Evolutionary conservation across 2,888 invertebrate species (phyloP), one percentile per base, ranked within the genome.

Genomic region (Hydriomena furcata): DNA sequence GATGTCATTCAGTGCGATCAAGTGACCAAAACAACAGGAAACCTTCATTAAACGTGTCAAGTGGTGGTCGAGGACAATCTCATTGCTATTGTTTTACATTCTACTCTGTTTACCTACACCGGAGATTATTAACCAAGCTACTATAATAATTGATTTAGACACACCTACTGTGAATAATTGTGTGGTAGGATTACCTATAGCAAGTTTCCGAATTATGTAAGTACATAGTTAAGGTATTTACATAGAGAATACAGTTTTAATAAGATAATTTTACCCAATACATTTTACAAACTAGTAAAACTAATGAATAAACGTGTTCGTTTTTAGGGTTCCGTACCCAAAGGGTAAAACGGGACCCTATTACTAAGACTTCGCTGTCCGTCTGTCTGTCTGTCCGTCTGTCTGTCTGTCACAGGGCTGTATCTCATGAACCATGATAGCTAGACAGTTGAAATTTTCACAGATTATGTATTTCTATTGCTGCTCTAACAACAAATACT

Each of bases 21-120:
- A 62, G 61, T 52, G 63, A 62, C 63, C 64, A 62, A 59, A 63
- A 65, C 57, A 71, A 76, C 77, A 76, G 77, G 77, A 77, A 76
- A 66, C 63, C 59, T 71, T 72, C 66, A 64, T 73, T 73, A 72
- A 73, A 42, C 65, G 58, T 63, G 61, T 55, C 61, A 56, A 61
- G 62, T 58, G 65, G 63, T 34, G 48, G 44, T 28, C 50, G 45
- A 59, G 57, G 47, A 40, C 52, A 37, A 38, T 37, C 25, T 32
- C 38, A 31, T 24, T 20, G 24, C 36, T 37, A 30, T 45, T 37
- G 20, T 35, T 21, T 45, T 24, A 31, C 24, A 24, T 25, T 41
- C 31, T 8, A 10, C 47, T 23, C 28, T 40, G 13, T 47, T 43
- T 27, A 35, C 12, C 21, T 24, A 41, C 28, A 30, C 11, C 8